Evolutionary conservation across 2,113 vertebrate species (phyloP).

Genomic region (Cochlearius cochlearius): DNA sequence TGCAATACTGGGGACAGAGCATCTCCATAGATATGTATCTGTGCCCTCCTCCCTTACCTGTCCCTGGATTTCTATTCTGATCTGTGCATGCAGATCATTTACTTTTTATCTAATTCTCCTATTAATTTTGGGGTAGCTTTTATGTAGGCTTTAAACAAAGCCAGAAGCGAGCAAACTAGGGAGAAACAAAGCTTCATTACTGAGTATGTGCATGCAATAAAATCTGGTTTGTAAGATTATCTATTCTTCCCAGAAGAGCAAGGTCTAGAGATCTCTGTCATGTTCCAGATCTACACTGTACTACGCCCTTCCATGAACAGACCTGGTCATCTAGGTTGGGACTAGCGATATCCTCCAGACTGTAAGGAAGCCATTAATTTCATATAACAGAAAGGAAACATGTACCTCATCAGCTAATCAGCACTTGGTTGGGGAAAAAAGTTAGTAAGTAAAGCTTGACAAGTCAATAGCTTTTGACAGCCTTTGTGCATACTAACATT

Average conservation of each 20-base stretch:
- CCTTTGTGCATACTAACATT: not conserved
- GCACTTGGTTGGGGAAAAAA: not conserved
- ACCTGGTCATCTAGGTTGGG: not conserved
- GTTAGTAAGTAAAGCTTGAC: not conserved
- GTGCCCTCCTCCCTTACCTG: not conserved
- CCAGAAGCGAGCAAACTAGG: not conserved
- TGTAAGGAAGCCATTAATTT: not conserved
- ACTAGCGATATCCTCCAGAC: not conserved
- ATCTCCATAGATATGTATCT: accelerated
- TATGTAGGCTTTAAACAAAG: not conserved
- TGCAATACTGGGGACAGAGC: not conserved
- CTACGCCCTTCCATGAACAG: not conserved
- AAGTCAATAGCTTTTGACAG: not conserved
- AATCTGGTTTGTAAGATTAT: not conserved
- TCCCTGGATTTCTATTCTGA: not conserved
- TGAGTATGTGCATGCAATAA: not conserved
- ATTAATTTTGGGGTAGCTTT: not conserved
- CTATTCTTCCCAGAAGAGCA: not conserved
- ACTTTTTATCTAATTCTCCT: not conserved
- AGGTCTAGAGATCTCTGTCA: not conserved
- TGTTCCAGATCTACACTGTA: not conserved
- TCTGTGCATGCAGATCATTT: not conserved
- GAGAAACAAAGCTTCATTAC: not conserved
- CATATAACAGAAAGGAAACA: not conserved
- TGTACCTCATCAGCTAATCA: not conserved